phyloP scores from a whole-genome alignment of 2,113 vertebrate species.

The Hemibagrus wyckioides region DNA sequence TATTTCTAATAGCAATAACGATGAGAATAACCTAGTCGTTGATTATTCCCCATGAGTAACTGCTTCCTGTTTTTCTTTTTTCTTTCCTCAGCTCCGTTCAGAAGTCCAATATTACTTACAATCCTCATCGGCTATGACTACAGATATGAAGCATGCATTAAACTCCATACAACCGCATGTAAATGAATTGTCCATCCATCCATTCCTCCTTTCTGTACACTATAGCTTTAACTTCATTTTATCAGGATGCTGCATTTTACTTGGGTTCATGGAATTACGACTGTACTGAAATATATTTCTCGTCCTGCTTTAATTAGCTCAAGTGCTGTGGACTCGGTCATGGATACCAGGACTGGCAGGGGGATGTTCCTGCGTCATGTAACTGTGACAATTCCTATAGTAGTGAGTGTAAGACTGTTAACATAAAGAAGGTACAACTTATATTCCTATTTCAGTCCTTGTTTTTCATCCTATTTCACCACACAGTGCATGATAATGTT shows the following conservation, averaged over 20 bases:
- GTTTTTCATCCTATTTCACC: neutral
- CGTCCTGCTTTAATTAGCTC: neutral
- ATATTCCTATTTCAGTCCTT: neutral
- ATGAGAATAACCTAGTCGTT: neutral
- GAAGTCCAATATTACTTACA: rapidly evolving
- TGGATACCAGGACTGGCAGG: constrained; percentile 43
- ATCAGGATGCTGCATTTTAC: neutral
- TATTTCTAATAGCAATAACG: too few relatives aligned
- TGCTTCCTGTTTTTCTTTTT: neutral
- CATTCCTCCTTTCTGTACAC: neutral
- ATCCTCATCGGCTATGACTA: rapidly evolving
- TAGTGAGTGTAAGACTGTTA: neutral
- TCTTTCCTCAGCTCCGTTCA: neutral
- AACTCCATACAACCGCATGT: neutral
- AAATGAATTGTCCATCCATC: neutral
- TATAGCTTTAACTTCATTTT: neutral
- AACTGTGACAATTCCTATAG: neutral
- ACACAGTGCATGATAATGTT: neutral
- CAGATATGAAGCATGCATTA: rapidly evolving
- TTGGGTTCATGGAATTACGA: neutral
- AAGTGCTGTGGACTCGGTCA: constrained; percentile 40
- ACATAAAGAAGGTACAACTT: neutral
- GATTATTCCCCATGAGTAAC: neutral
- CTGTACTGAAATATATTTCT: neutral
- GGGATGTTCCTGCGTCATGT: constrained; percentile 28